Evolutionary conservation across 2,113 vertebrate species (phyloP).

Genomic region (Tachysurus vachellii): DNA sequence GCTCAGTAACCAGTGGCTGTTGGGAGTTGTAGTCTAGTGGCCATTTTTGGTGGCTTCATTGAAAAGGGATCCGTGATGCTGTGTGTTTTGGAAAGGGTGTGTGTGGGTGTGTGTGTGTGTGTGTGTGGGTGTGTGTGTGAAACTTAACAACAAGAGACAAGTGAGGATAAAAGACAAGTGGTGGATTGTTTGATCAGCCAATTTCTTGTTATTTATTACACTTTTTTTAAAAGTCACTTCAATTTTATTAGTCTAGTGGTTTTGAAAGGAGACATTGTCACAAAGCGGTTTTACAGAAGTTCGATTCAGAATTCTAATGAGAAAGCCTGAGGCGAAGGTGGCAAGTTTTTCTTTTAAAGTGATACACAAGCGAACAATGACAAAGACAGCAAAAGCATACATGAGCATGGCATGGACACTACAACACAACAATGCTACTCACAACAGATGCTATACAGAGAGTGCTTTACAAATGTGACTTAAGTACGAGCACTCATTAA

Average conservation of each 20-base stretch:
- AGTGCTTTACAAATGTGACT: too few species aligned
- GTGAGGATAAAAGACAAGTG: background rate
- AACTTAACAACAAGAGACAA: background rate
- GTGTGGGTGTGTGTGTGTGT: background rate
- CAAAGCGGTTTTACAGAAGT: background rate
- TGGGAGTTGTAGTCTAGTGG: too few species aligned
- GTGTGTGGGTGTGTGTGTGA: background rate
- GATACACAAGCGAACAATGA: too few species aligned
- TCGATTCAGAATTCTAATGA: background rate
- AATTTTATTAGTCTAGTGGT: background rate
- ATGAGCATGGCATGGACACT: too few species aligned
- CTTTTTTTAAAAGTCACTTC: constrained; percentile 8
- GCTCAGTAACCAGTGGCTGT: too few species aligned
- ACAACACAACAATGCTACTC: too few species aligned
- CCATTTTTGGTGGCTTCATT: too few species aligned
- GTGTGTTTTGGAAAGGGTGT: background rate
- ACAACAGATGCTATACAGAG: too few species aligned
- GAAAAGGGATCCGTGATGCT: too few species aligned
- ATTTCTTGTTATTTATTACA: constrained; percentile 29
- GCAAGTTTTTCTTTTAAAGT: background rate
- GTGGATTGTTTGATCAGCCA: constrained; percentile 1
- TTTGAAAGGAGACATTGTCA: background rate
- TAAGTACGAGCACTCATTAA: too few species aligned
- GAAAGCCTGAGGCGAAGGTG: background rate
- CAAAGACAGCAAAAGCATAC: too few species aligned